Evolutionary conservation across 2,797 vertebrate genomes (phyloP).

Genomic region (Columba guinea): DNA sequence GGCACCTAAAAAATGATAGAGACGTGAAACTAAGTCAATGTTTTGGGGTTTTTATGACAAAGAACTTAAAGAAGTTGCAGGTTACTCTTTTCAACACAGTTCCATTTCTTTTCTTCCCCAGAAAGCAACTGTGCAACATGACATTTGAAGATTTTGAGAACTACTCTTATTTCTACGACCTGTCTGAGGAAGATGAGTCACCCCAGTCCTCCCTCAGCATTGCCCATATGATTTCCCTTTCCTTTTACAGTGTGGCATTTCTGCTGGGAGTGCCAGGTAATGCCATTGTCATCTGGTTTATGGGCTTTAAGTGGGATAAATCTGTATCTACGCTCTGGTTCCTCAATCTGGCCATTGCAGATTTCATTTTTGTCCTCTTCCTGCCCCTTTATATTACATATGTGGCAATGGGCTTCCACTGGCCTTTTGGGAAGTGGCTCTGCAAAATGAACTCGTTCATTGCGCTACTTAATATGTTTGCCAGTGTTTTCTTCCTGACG

Average conservation of each 20-base stretch:
- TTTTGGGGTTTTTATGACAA: not conserved
- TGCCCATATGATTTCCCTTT: slow-evolving; percentile 87
- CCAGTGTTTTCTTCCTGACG: slow-evolving; percentile 92
- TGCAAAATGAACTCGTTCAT: slow-evolving; percentile 95
- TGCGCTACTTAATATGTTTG: slow-evolving; percentile 92
- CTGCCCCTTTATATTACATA: slow-evolving; percentile 93
- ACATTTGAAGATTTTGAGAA: slow-evolving; percentile 78
- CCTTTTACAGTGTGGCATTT: slow-evolving; percentile 87
- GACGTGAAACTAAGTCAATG: not conserved
- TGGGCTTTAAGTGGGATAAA: slow-evolving; percentile 88
- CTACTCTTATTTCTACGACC: slow-evolving; percentile 79
- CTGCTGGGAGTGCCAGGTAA: slow-evolving; percentile 91
- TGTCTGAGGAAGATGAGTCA: slow-evolving; percentile 78
- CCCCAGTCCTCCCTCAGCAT: slow-evolving; percentile 74
- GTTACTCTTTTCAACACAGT: not conserved
- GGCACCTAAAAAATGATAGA: not conserved
- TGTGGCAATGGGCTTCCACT: slow-evolving; percentile 90
- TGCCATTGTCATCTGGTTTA: slow-evolving; percentile 92
- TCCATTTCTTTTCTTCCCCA: not conserved
- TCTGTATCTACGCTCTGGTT: slow-evolving; percentile 91
- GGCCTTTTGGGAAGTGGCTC: slow-evolving; percentile 88
- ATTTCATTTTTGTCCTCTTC: slow-evolving; percentile 94
- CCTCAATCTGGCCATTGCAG: slow-evolving; percentile 92
- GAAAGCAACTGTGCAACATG: slow-evolving; percentile 55
- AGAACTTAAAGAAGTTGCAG: not conserved